Evolutionary conservation across 1,140 invertebrate genomes (phyloP), one percentile per base, ranked within the genome.

Genomic region (Neoseiulus cucumeris): DNA sequence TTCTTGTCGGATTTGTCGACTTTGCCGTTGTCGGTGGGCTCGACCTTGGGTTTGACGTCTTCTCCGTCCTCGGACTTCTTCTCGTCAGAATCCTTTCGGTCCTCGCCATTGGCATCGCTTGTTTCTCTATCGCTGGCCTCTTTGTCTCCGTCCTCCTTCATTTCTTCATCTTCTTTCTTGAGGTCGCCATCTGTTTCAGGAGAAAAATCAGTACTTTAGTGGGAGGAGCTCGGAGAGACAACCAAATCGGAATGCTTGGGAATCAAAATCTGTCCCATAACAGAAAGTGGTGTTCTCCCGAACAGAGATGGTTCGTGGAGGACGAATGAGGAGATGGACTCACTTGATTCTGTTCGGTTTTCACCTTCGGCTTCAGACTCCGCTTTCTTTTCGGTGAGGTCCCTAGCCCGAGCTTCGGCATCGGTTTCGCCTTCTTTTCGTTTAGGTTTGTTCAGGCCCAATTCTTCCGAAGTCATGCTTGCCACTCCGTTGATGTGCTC

Each of bases 401-500:
- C 55, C 44, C 33, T 39, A 6, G 7, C 47, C n/a, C 25, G 45
- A n/a, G 33, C 25, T 64, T 68, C 64, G 42, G 66, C 65, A 2
- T 67, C 67, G 18, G 64, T 22, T 42, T 73, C 68, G 4, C 64
- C 44, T 59, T 66, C 64, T 29, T 68, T 47, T 1, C 79, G 80
- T 66, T 81, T 78, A 14, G 78, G 76, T 65, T 65, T 66, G 45
- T 74, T 74, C 12, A 71, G 44, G 17, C 59, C 65, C 20, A 51
- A 78, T 74, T 91, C 88, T 0, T 68, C 67, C 20, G 55, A 73
- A 4, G 94, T 92, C 88, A 98, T 95, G 68, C 91, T 96, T 74
- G 94, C 93, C 69, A 90, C 89, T 0, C 95, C 95, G 75, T 99
- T 99, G 65, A 97, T 95, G 70, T 88, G 84, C 75, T 98, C 95